Base-by-base conservation (phyloP, 64 coral and sea anemone species). In the Montipora foliosa region DNA sequence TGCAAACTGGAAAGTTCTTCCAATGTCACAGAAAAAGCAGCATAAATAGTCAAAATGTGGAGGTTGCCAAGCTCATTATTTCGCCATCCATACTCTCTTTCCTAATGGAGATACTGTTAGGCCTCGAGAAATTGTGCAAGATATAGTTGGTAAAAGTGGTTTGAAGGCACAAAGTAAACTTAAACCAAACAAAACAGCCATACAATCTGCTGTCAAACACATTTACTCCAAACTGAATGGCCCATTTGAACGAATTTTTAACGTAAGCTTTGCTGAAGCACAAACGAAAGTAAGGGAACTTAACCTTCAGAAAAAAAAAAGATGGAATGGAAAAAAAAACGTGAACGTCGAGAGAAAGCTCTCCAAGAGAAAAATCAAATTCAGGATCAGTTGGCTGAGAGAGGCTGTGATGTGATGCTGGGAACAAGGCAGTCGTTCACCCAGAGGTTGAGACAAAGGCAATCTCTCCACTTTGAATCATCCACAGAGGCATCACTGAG, bases 221-320 rank as follows among this genome's bases (percentile, higher is more conserved):
- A 81, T 81, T 81, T 59, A 81, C 37, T 81, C 50, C 19, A 81
- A 81, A 81, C 2, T 59, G 1, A 59, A 81, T 81, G 79, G 50
- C 8, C 51, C n/a, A 4, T 59, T 59, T 81, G 8, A 81, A 24
- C 51, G 11, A 52, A 25, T 57, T 22, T 81, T 81, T 59, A 60
- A 81, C 9, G 52, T 60, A 59, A 81, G 79, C 21, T 60, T 81
- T 81, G 79, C 79, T 59, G 22, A 81, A 81, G 79, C 79, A 37
- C 79, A 81, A 81, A 81, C 79, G 6, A 81, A 81, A 60, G 79
- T 81, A 24, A 37, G 13, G 53, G 53, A 57, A 57, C 52, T 57
- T 60, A 24, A 81, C 5, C 21, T 81, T 29, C 50, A 81, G 50
- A 25, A 24, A 81, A 81, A 57, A 4, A 57, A 20, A 20, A 52